These are phyloP conservation scores for Stigmatopora nigra DNA, from an alignment of 2,113 vertebrate genomes.

Conservation along the genomic window DNA sequence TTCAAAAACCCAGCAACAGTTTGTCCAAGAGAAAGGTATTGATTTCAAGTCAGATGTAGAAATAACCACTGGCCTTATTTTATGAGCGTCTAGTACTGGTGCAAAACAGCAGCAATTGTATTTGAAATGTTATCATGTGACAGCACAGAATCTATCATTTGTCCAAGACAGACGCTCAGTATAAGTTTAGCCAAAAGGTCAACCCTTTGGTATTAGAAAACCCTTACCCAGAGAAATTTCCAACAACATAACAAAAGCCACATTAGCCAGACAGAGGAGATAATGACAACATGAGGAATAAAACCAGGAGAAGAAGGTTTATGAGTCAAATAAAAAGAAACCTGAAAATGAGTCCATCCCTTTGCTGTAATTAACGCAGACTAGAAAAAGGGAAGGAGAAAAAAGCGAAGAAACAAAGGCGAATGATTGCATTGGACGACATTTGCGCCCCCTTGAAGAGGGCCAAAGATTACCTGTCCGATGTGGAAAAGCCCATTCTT, in stretches of 20 bases:
- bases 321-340: conserved; percentile 30
- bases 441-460: conserved; percentile 8
- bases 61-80: conserved; percentile 28
- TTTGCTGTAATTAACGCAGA: conserved; percentile 20
- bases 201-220: conserved; percentile 30
- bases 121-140: not conserved
- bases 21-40: conserved; percentile 24
- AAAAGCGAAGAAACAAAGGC: conserved; percentile 10
- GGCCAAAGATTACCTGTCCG: conserved; percentile 68
- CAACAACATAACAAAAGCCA: conserved; percentile 51
- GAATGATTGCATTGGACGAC: conserved; percentile 33
- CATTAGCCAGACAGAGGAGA: conserved; percentile 40
- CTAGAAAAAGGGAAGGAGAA: conserved; percentile 27
- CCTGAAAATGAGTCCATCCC: conserved; percentile 33
- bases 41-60: conserved; percentile 30
- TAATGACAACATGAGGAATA: conserved; percentile 34
- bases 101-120: not conserved
- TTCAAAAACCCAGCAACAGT: conserved; percentile 18
- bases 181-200: conserved; percentile 1
- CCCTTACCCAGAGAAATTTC: conserved; percentile 43
- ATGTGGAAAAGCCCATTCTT: conserved; percentile 73
- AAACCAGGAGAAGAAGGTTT: conserved; percentile 38
- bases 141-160: conserved; percentile 27
- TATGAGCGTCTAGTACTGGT: conserved; percentile 24
- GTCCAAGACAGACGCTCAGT: conserved; percentile 30